A percentile compares a stretch with the other conserved stretches of the same genome.
Evolutionary conservation across 1,140 invertebrate species (phyloP).

Genomic region (Ceratina australensis): DNA sequence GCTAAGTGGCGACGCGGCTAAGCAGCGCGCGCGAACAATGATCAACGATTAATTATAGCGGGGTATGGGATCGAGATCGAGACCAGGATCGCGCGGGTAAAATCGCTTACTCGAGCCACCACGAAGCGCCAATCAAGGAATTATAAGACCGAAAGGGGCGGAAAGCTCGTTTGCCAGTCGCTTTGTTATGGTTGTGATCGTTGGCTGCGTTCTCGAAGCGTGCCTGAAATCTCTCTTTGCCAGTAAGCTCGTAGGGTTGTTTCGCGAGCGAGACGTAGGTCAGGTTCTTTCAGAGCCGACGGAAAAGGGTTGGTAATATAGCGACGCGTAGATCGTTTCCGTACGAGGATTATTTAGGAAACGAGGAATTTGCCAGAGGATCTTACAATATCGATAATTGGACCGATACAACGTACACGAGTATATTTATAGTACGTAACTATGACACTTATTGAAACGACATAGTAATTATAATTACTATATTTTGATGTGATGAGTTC

Average conservation of each 20-base stretch:
- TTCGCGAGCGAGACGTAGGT: constrained; percentile 17
- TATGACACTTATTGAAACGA: too few species aligned
- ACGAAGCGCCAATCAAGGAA: constrained; percentile 41
- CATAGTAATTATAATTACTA: too few species aligned
- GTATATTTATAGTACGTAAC: too few species aligned
- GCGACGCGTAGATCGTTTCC: constrained; percentile 16
- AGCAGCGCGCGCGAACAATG: constrained; percentile 47
- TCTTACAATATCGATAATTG: too few species aligned
- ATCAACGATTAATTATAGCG: constrained; percentile 61
- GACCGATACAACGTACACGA: too few species aligned
- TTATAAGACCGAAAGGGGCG: constrained; percentile 32
- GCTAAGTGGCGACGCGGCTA: neutral
- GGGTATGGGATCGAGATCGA: constrained; percentile 31
- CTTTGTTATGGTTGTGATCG: constrained; percentile 18
- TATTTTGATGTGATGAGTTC: too few species aligned
- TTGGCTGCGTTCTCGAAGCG: neutral
- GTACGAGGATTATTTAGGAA: too few species aligned
- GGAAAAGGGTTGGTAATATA: too few species aligned
- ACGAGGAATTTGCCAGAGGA: too few species aligned
- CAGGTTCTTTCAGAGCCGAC: neutral
- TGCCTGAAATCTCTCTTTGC: constrained; percentile 16
- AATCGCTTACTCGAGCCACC: constrained; percentile 22
- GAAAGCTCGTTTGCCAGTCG: neutral
- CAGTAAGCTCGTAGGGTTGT: neutral
- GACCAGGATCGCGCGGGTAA: constrained; percentile 12